These are phyloP conservation scores for Hyperoplus lanceolatus DNA, from an alignment of 2,797 vertebrate genomes.

Conservation along the genomic window DNA sequence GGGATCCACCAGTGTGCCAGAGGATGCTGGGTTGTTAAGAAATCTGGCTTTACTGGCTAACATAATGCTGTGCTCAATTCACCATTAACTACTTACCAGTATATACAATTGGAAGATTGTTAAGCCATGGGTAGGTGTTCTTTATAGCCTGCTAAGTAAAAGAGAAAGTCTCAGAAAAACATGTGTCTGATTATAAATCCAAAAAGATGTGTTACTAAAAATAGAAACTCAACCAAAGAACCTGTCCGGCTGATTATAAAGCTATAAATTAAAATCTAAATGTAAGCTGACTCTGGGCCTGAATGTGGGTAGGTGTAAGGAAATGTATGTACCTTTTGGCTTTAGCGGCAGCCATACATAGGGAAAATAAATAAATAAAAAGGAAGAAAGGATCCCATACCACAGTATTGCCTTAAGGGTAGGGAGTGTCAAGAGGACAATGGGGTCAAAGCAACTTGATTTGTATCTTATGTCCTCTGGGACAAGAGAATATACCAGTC, in stretches of 20 bases:
- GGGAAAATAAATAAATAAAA: slow-evolving; percentile 81
- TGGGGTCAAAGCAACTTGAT: slow-evolving; percentile 87
- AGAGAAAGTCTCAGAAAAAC: slow-evolving; percentile 14
- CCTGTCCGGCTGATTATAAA: slow-evolving; percentile 59
- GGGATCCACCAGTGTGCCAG: slow-evolving; percentile 53
- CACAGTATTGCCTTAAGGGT: slow-evolving; percentile 80
- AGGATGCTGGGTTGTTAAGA: slow-evolving; percentile 53
- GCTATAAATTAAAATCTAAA: slow-evolving; percentile 81
- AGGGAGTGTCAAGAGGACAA: slow-evolving; percentile 83
- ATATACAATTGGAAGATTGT: neutral
- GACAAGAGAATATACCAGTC: slow-evolving; percentile 81
- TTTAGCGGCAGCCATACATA: slow-evolving; percentile 78
- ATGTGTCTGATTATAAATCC: slow-evolving; percentile 14
- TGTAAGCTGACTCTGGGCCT: slow-evolving; percentile 61
- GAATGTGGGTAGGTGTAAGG: slow-evolving; percentile 78
- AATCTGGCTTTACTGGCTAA: slow-evolving; percentile 66
- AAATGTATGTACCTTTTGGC: slow-evolving; percentile 81
- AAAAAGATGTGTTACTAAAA: slow-evolving; percentile 47
- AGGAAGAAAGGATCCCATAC: slow-evolving; percentile 77
- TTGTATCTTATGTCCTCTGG: slow-evolving; percentile 84
- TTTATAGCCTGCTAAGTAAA: neutral
- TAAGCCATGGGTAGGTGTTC: neutral
- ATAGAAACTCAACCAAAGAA: slow-evolving; percentile 57
- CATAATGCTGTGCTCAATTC: slow-evolving; percentile 63
- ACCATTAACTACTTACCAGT: slow-evolving; percentile 11